A percentile compares a stretch with the other conserved stretches of the same genome.
Evolutionary conservation across 2,797 vertebrate species (phyloP).

Genomic region (Coreius guichenoti): DNA sequence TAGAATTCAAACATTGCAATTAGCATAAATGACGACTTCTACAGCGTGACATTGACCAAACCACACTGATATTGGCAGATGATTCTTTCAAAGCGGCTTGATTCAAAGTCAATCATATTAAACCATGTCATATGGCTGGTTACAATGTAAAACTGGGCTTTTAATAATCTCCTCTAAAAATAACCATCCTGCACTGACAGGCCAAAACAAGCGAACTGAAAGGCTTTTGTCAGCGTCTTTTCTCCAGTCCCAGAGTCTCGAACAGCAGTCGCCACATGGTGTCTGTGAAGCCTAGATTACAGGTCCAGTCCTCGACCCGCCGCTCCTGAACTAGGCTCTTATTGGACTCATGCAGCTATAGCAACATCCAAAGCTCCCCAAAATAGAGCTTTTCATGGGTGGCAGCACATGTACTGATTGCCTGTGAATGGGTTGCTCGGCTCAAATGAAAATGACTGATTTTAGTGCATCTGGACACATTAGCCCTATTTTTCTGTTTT

Average conservation of each 20-base stretch:
- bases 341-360: conserved; percentile 11
- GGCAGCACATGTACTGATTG: conserved; percentile 26
- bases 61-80: not conserved
- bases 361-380: not conserved
- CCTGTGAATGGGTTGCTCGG: not conserved
- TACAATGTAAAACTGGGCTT: not conserved
- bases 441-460: conserved; percentile 18
- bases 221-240: not conserved
- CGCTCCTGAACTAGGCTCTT: not conserved
- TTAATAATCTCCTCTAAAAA: not conserved
- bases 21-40: not conserved
- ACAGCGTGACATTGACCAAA: not conserved
- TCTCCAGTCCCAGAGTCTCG: not conserved
- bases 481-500: not conserved
- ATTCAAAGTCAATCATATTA: not conserved
- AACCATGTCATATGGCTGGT: not conserved
- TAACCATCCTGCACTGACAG: not conserved
- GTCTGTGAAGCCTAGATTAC: not conserved
- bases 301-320: not conserved
- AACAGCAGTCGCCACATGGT: not conserved
- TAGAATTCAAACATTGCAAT: not conserved
- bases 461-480: not conserved
- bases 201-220: not conserved
- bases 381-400: conserved; percentile 22
- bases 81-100: not conserved